Evolutionary conservation across 1,140 invertebrate genomes (phyloP), one percentile per base, ranked within the genome.

Genomic region (Apis mellifera): DNA sequence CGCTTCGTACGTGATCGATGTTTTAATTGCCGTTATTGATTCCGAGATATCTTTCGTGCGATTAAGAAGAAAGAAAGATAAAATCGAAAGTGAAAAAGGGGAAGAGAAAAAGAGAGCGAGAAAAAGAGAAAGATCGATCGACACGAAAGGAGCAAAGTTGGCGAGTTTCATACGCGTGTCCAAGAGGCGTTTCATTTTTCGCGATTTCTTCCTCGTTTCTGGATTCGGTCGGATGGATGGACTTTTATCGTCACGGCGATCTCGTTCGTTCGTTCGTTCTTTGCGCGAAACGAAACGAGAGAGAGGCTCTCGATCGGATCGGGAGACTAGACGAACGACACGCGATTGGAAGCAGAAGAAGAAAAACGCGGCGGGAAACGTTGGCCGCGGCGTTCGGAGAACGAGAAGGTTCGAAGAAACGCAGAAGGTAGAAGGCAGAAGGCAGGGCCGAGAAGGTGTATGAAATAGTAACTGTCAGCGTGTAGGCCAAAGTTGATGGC

Each of bases 1-100:
- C 69, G 72, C 69, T 87, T 84, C 71, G 80, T 69, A 62, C 65
- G 85, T 84, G 84, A 90, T 90, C 90, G 86, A 90, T 90, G 89
- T 90, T 90, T 90, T 90, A 90, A 90, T 90, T 90, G 90, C 88
- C 84, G 83, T 89, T 90, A 88, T 89, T 90, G 86, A 90, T 90
- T 89, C 87, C 69, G 69, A 86, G 89, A 89, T 89, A 89, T 86
- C 86, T 86, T 82, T 81, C 70, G 64, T 76, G 78, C 79, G 85
- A 79, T 70, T 21, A 59, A 64, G 69, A 87, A 54, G 19, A 11
- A 8, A 69, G 65, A 65, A 32, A 70, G 50, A 75, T 23, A 57
- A 13, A 66, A 64, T 5, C n/a, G 54, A 3, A 19, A 42, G 54
- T 32, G 32, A 42, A 42, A 42, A 42, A 0, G 32, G 32, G 32